These are phyloP conservation scores for Lynx canadensis DNA, from an alignment of 2,113 vertebrate genomes.

Conservation along the genomic window DNA sequence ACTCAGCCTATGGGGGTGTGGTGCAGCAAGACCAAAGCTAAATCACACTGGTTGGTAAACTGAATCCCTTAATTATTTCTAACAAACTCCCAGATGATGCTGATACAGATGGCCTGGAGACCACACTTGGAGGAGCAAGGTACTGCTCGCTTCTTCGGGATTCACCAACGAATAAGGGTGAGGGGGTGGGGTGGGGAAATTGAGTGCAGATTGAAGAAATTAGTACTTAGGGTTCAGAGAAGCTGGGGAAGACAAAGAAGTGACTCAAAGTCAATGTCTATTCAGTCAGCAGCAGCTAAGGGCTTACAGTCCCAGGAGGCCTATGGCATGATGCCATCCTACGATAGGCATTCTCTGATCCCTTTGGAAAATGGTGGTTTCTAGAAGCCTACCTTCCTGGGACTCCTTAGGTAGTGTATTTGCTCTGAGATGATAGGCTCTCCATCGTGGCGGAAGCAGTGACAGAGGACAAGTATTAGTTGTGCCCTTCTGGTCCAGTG, in stretches of 20 bases:
- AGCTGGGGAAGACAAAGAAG: not conserved
- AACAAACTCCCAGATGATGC: not conserved
- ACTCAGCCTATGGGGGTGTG: not conserved
- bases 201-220: not conserved
- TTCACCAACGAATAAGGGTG: not conserved
- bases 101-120: not conserved
- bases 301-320: not conserved
- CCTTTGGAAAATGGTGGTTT: not conserved
- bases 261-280: not conserved
- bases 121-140: not conserved
- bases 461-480: not conserved
- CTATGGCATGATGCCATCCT: not conserved
- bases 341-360: not conserved
- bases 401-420: not conserved
- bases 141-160: not conserved
- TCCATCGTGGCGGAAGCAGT: not conserved
- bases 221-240: not conserved
- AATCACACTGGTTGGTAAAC: not conserved
- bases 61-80: not conserved
- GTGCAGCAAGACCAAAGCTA: not conserved
- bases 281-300: not conserved
- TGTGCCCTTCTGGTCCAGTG: not conserved
- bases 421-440: not conserved
- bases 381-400: not conserved
- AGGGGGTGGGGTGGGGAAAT: not conserved